phyloP scores from a whole-genome alignment of 64 coral and sea anemone genomes.

The Platygyra sinensis region DNA sequence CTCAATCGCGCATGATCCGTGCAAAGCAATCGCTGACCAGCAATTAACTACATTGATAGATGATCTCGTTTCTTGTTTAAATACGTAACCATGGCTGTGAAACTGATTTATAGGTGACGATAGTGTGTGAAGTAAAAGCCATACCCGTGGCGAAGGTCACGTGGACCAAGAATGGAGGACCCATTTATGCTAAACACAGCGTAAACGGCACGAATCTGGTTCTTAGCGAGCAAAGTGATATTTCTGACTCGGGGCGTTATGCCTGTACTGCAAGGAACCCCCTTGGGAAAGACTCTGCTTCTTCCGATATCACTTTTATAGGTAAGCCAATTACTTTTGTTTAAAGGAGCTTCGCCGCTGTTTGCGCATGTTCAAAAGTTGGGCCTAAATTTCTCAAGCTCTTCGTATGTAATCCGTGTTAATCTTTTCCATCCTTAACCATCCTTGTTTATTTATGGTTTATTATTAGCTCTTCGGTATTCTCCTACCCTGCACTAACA shows the following conservation, averaged over 20 bases:
- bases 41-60: background rate
- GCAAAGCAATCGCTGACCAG: background rate
- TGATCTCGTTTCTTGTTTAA: background rate
- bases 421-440: too few relatives aligned
- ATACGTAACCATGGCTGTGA: background rate
- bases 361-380: too few relatives aligned
- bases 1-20: too few relatives aligned
- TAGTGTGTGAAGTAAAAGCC: slow-evolving; percentile 53
- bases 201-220: slow-evolving; percentile 20
- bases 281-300: slow-evolving; percentile 39
- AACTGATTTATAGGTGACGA: slow-evolving; percentile 31
- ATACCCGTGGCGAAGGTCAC: slow-evolving; percentile 63
- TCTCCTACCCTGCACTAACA: too few relatives aligned
- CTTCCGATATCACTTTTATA: slow-evolving; percentile 58
- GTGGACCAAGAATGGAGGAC: slow-evolving; percentile 44
- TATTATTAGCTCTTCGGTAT: too few relatives aligned
- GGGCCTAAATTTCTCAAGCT: too few relatives aligned
- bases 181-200: slow-evolving; percentile 10
- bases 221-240: slow-evolving; percentile 2
- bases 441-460: too few relatives aligned
- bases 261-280: slow-evolving; percentile 59
- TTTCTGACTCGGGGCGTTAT: slow-evolving; percentile 53
- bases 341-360: too few relatives aligned
- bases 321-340: slow-evolving; percentile 25
- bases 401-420: too few relatives aligned